phyloP scores from a whole-genome alignment of 2,888 invertebrate genomes.

The Ectobius pallidus region DNA sequence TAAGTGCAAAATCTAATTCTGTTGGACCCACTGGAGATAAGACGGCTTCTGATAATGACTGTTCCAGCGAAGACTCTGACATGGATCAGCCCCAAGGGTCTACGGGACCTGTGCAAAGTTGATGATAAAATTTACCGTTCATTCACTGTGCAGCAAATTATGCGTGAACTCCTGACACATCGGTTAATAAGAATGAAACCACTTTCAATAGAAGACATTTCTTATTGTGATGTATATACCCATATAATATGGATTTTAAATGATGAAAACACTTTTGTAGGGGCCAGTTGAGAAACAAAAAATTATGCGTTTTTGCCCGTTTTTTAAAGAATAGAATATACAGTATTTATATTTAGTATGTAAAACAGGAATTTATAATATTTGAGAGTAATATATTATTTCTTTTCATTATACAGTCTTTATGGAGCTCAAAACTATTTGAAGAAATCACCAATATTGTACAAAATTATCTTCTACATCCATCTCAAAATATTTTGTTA shows the following conservation, averaged over 20 bases:
- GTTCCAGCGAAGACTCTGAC: slow-evolving; percentile 38
- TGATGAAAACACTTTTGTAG: background rate
- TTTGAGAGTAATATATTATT: too few relatives aligned
- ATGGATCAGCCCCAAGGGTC: slow-evolving; percentile 24
- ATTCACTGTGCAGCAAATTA: background rate
- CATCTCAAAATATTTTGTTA: too few relatives aligned
- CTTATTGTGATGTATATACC: background rate
- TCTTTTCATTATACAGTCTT: too few relatives aligned
- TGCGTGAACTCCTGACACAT: background rate
- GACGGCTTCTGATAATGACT: slow-evolving; percentile 32
- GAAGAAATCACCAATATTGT: too few relatives aligned
- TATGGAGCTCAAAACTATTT: too few relatives aligned
- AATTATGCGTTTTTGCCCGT: too few relatives aligned
- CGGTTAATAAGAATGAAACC: background rate
- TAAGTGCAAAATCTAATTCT: slow-evolving; percentile 29
- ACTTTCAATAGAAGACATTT: background rate
- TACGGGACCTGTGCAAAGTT: background rate
- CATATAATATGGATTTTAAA: background rate
- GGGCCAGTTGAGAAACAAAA: background rate
- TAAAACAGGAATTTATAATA: too few relatives aligned
- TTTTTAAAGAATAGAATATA: too few relatives aligned
- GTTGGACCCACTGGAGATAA: background rate
- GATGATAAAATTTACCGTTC: background rate
- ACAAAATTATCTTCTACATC: too few relatives aligned
- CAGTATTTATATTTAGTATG: too few relatives aligned